These are phyloP conservation scores for Cololabis saira DNA, from an alignment of 2,113 vertebrate genomes.

Conservation along the genomic window DNA sequence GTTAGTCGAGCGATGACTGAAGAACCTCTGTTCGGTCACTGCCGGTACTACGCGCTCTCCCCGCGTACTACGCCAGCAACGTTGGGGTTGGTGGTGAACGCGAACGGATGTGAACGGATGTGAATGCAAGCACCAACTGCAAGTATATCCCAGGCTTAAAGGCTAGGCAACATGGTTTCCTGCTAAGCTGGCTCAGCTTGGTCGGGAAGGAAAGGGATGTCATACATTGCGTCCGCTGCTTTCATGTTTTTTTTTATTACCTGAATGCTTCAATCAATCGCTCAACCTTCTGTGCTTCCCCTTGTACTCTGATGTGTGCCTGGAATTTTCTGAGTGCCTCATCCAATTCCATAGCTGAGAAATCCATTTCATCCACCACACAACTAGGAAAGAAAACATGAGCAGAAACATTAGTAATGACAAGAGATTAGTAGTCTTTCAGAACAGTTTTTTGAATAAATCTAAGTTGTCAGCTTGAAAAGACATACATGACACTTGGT, in stretches of 20 bases:
- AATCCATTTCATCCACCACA: constrained; percentile 98
- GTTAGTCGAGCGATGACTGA: no score
- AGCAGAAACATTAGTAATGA: background rate
- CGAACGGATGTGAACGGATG: no score
- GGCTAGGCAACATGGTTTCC: no score
- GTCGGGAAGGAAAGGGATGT: background rate
- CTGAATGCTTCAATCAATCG: constrained; percentile 96
- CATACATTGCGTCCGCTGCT: background rate
- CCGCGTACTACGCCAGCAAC: no score
- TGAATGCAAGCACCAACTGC: no score
- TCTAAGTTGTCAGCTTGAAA: no score
- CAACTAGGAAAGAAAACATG: constrained; percentile 82
- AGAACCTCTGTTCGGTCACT: no score
- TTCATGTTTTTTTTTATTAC: constrained; percentile 68
- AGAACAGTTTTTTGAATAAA: background rate
- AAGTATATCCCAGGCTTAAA: no score
- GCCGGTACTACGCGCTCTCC: no score
- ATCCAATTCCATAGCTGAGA: constrained; percentile 94
- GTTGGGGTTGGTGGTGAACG: no score
- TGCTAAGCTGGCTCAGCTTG: no score
- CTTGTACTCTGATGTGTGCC: constrained; percentile 96
- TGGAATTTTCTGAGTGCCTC: constrained; percentile 97
- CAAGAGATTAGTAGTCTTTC: background rate
- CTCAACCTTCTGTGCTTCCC: constrained; percentile 97
- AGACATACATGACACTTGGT: no score